Conservation (phyloP, 2,888 invertebrate genomes). For the Tachystola acroxantha region DNA sequence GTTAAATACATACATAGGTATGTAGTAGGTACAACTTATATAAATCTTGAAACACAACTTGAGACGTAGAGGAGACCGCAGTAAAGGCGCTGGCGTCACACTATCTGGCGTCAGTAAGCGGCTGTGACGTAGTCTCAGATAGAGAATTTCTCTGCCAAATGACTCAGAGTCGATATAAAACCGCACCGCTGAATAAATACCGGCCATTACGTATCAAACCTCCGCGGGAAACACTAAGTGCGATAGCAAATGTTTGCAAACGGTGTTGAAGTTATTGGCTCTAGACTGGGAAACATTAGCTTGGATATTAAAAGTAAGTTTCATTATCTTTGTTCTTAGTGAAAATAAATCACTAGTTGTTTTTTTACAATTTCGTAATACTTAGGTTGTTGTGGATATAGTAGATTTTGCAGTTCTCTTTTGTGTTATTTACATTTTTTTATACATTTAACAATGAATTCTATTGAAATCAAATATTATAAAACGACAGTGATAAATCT, state of each 20-base stretch:
- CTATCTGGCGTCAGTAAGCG: conserved; percentile 41
- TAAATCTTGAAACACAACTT: conserved; percentile 1
- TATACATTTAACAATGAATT: too few species aligned
- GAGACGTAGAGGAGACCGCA: conserved; percentile 14
- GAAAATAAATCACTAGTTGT: too few species aligned
- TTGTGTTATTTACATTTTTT: too few species aligned
- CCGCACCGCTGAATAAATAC: conserved; percentile 32
- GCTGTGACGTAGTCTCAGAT: conserved; percentile 49
- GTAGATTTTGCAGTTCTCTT: too few species aligned
- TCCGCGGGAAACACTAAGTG: conserved; percentile 11
- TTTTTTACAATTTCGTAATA: too few species aligned
- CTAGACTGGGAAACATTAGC: conserved; percentile 52
- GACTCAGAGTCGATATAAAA: conserved; percentile 66
- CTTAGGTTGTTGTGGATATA: too few species aligned
- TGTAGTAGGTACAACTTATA: too few species aligned
- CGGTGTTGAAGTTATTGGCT: conserved; percentile 52
- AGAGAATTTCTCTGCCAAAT: conserved; percentile 50
- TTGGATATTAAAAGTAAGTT: conserved; percentile 54
- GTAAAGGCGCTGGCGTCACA: conserved; percentile 44
- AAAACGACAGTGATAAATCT: too few species aligned
- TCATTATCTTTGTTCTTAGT: too few species aligned
- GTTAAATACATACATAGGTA: not conserved
- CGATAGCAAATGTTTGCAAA: conserved; percentile 57
- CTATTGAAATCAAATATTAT: too few species aligned
- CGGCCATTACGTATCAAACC: conserved; percentile 46